These are phyloP conservation scores for Euphydryas editha DNA, from an alignment of 2,888 invertebrate species.

Conservation along the genomic window DNA sequence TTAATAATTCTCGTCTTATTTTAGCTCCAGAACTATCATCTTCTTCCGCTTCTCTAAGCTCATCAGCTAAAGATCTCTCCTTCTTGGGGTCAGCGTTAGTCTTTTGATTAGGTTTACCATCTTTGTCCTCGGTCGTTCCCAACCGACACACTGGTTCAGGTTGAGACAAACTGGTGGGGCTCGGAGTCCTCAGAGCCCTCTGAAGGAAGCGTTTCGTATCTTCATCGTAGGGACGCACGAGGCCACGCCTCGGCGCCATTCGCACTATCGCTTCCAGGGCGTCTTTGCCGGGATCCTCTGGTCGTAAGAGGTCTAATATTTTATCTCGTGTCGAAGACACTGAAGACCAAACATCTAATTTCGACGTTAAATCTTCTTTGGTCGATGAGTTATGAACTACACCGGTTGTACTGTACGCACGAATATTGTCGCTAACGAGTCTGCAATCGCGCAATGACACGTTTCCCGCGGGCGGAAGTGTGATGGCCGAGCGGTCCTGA, in stretches of 20 bases:
- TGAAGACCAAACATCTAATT: slow-evolving; percentile 64
- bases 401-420: slow-evolving; percentile 70
- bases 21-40: slow-evolving; percentile 54
- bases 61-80: slow-evolving; percentile 70
- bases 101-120: slow-evolving; percentile 25
- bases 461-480: slow-evolving; percentile 69
- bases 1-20: slow-evolving; percentile 53
- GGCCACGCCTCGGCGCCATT: slow-evolving; percentile 68
- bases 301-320: slow-evolving; percentile 71
- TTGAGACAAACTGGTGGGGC: slow-evolving; percentile 50
- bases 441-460: slow-evolving; percentile 70
- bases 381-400: slow-evolving; percentile 66
- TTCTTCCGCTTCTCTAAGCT: slow-evolving; percentile 72
- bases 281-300: slow-evolving; percentile 70
- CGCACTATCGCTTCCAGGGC: slow-evolving; percentile 74
- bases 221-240: slow-evolving; percentile 68
- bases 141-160: slow-evolving; percentile 51
- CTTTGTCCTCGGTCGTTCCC: slow-evolving; percentile 31
- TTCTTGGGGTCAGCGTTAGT: slow-evolving; percentile 43
- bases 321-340: slow-evolving; percentile 69
- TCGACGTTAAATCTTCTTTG: slow-evolving; percentile 68
- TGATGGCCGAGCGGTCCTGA: slow-evolving; percentile 56
- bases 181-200: slow-evolving; percentile 66
- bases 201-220: slow-evolving; percentile 74
- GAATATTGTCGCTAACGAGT: slow-evolving; percentile 64